These are phyloP conservation scores for Corythornis madagascariensis DNA, from an alignment of 2,113 vertebrate genomes.

Conservation along the genomic window DNA sequence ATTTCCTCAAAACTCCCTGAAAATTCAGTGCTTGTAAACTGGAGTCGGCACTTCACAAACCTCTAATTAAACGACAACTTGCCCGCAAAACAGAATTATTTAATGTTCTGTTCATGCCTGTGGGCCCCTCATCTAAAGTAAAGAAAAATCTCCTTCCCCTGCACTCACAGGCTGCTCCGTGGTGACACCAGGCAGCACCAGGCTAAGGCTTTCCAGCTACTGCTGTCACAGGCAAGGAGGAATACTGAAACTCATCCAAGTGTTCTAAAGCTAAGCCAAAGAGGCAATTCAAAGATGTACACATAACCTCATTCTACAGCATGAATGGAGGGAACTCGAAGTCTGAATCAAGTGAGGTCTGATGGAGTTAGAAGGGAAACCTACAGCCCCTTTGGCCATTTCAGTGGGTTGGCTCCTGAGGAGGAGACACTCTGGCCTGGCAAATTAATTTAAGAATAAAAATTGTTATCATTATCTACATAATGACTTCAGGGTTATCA, in stretches of 20 bases:
- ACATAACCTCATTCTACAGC: background rate
- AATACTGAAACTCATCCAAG: background rate
- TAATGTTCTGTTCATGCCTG: background rate
- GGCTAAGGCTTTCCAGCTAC: background rate
- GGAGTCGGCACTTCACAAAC: background rate
- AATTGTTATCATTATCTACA: background rate
- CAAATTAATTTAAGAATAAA: constrained; percentile 31
- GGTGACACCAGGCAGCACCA: background rate
- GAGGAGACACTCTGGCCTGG: background rate
- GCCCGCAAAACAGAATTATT: constrained; percentile 10
- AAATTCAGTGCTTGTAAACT: constrained; percentile 6
- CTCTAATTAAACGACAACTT: constrained; percentile 7
- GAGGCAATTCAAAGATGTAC: background rate
- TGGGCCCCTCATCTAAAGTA: background rate
- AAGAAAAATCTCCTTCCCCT: background rate
- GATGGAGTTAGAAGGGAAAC: background rate
- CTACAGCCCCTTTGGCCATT: background rate
- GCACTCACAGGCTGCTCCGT: background rate
- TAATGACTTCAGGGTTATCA: constrained; percentile 22
- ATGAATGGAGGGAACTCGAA: background rate
- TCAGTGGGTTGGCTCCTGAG: background rate
- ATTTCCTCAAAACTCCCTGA: background rate
- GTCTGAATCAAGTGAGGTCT: background rate
- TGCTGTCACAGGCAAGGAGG: background rate
- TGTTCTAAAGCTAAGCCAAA: background rate